A percentile compares a stretch with the other conserved stretches of the same genome.
Conservation (phyloP, 2,888 invertebrate species). For the Pecten maximus region DNA sequence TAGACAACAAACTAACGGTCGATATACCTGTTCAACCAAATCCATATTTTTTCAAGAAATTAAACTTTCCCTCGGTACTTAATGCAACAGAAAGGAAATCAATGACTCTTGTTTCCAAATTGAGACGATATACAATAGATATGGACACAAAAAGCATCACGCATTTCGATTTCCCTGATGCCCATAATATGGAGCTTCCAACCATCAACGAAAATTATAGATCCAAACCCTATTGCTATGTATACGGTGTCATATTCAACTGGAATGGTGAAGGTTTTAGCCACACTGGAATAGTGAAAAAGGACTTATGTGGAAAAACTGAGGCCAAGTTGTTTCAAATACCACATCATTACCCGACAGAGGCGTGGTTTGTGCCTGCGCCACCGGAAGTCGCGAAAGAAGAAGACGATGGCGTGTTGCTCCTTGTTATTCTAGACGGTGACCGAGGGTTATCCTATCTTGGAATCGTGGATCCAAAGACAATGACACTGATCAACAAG, state of each 20-base stretch:
- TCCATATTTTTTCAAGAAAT: conserved; percentile 41
- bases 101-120: conserved; percentile 48
- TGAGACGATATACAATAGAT: conserved; percentile 53
- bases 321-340: conserved; percentile 59
- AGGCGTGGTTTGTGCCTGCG: conserved; percentile 73
- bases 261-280: conserved; percentile 64
- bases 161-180: conserved; percentile 37
- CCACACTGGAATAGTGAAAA: conserved; percentile 71
- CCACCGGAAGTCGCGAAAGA: conserved; percentile 57
- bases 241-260: conserved; percentile 73
- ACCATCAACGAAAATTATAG: conserved; percentile 73
- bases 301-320: conserved; percentile 67
- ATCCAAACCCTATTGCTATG: conserved; percentile 69
- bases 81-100: conserved; percentile 61
- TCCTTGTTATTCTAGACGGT: conserved; percentile 73
- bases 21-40: conserved; percentile 69
- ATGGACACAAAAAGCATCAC: conserved; percentile 39
- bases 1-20: conserved; percentile 57
- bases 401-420: conserved; percentile 77
- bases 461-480: conserved; percentile 68
- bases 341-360: conserved; percentile 66
- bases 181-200: conserved; percentile 60
- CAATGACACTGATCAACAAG: conserved; percentile 62
- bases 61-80: conserved; percentile 53
- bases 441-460: conserved; percentile 61